These are phyloP conservation scores for Rhinogobius similis DNA, from an alignment of 2,113 vertebrate genomes.

Conservation along the genomic window DNA sequence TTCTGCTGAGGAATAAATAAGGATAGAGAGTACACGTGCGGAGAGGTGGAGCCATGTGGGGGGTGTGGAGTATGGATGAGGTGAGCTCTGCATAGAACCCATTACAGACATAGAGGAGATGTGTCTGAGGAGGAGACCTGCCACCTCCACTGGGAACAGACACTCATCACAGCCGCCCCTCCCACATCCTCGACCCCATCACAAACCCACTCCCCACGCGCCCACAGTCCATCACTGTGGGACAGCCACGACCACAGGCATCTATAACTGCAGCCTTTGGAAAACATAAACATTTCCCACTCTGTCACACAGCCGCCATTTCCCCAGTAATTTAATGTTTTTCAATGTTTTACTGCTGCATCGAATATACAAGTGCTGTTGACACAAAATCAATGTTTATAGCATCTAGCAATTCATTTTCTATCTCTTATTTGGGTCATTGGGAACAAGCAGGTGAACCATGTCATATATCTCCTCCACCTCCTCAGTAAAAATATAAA, in stretches of 20 bases:
- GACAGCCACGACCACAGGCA: background rate
- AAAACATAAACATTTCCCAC: slow-evolving; percentile 46
- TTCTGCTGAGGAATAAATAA: slow-evolving; percentile 43
- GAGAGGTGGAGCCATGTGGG: slow-evolving; percentile 3
- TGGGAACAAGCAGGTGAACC: background rate
- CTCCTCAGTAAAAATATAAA: background rate
- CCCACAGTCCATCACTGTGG: slow-evolving; percentile 59
- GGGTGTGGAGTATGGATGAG: slow-evolving; percentile 10
- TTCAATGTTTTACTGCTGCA: background rate
- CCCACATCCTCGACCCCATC: slow-evolving; percentile 51
- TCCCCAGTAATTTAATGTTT: background rate
- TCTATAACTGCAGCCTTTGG: slow-evolving; percentile 1
- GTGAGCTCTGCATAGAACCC: slow-evolving; percentile 59
- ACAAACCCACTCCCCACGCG: slow-evolving; percentile 17
- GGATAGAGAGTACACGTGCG: slow-evolving; percentile 29
- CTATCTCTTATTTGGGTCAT: slow-evolving; percentile 9
- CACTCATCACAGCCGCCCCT: slow-evolving; percentile 74
- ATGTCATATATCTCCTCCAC: background rate
- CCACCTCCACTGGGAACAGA: slow-evolving; percentile 76
- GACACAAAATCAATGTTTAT: slow-evolving; percentile 6
- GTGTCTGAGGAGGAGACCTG: slow-evolving; percentile 79
- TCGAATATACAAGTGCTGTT: slow-evolving; percentile 3
- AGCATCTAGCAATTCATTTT: slow-evolving; percentile 1
- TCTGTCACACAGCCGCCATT: slow-evolving; percentile 28
- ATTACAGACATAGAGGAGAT: slow-evolving; percentile 72